A percentile compares a stretch with the other conserved stretches of the same genome.
Conservation (phyloP, 2,113 vertebrate genomes). For the Trematocara macrostoma region DNA sequence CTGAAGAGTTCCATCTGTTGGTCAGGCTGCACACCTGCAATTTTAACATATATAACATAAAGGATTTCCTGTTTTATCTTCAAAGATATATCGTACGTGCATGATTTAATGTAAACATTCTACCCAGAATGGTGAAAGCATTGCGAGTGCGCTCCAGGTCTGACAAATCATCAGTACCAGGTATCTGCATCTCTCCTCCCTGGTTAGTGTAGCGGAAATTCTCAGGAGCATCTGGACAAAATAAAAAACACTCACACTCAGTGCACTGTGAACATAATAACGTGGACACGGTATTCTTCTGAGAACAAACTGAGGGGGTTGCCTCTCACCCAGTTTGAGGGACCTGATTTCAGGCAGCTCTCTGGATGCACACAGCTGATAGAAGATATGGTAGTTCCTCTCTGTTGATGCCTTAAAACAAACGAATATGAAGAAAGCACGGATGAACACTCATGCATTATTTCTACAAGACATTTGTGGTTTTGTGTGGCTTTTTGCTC, state of each 20-base stretch:
- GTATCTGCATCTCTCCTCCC: slow-evolving; percentile 54
- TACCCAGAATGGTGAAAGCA: slow-evolving; percentile 73
- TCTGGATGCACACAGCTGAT: slow-evolving; percentile 77
- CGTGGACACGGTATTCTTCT: fast-evolving
- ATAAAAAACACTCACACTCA: background rate
- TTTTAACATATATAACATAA: background rate
- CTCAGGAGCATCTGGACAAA: slow-evolving; percentile 62
- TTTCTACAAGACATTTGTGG: background rate
- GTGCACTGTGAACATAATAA: background rate
- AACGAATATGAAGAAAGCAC: background rate
- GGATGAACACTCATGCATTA: background rate
- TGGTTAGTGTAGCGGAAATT: slow-evolving; percentile 73
- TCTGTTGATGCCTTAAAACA: slow-evolving; percentile 61
- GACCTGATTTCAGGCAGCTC: slow-evolving; percentile 64
- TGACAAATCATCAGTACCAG: slow-evolving; percentile 53
- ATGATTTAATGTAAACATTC: background rate
- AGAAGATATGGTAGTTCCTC: slow-evolving; percentile 80
- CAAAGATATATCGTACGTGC: background rate
- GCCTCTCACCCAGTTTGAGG: slow-evolving; percentile 69
- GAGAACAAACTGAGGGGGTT: background rate
- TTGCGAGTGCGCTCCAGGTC: slow-evolving; percentile 69
- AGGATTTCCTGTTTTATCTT: background rate
- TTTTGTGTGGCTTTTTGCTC: background rate
- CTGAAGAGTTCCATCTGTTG: slow-evolving; percentile 79
- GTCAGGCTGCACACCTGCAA: slow-evolving; percentile 69